Percentiles rank a stretch among this genome's conserved stretches.
phyloP scores from a whole-genome alignment of 2,888 invertebrate species.

The Hypomecis atomaria region DNA sequence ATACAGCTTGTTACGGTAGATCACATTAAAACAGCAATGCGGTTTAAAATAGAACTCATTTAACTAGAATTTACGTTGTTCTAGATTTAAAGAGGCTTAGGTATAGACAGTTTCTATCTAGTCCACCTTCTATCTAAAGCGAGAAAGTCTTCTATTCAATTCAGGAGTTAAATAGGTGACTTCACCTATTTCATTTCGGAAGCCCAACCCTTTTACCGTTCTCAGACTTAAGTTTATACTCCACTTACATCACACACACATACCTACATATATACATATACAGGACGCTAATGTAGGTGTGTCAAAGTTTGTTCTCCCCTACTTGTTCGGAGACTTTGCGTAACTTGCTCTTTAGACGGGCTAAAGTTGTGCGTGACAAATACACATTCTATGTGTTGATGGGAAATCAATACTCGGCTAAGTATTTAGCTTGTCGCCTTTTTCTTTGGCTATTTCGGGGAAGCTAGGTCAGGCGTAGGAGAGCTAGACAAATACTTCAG shows the following conservation, averaged over 20 bases:
- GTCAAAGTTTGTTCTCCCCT: constrained; percentile 20
- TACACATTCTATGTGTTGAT: constrained; percentile 59
- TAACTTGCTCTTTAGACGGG: constrained; percentile 35
- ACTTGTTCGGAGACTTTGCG: constrained; percentile 29
- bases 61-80: too few species aligned
- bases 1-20: too few species aligned
- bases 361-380: constrained; percentile 65
- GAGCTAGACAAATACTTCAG: constrained; percentile 6
- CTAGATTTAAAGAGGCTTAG: too few species aligned
- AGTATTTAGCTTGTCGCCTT: constrained; percentile 27
- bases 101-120: too few species aligned
- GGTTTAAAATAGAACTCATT: too few species aligned
- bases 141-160: neutral
- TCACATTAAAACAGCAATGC: too few species aligned
- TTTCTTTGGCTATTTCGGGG: constrained; percentile 35
- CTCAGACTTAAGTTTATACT: constrained; percentile 15
- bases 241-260: constrained; percentile 17
- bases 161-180: neutral
- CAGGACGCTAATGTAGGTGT: constrained; percentile 27
- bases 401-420: constrained; percentile 62
- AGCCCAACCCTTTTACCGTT: constrained; percentile 26
- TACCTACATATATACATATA: constrained; percentile 9
- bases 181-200: constrained; percentile 14
- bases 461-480: constrained; percentile 17
- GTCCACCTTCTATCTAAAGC: too few species aligned